Percentiles rank a stretch among this genome's conserved stretches.
Evolutionary conservation across 1,140 invertebrate species (phyloP).

Genomic region (Anastrepha obliqua): DNA sequence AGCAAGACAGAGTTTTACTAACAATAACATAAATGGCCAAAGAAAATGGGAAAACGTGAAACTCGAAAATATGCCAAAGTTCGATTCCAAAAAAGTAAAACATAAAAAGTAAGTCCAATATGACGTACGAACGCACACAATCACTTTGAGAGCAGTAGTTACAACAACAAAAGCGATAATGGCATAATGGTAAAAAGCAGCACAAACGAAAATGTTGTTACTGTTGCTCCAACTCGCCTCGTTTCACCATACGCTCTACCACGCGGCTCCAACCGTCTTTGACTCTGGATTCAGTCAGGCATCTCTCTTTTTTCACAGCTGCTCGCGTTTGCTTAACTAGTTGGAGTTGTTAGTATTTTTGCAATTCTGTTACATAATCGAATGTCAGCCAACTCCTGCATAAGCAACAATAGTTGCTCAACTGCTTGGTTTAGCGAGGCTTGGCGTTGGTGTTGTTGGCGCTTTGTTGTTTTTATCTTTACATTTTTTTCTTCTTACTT

Average conservation of each 20-base stretch:
- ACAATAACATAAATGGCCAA: slow-evolving; percentile 21
- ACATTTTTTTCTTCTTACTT: slow-evolving; percentile 1
- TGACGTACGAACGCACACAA: slow-evolving; percentile 39
- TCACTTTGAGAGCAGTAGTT: slow-evolving; percentile 46
- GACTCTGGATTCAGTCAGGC: not conserved
- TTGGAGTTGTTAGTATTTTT: not conserved
- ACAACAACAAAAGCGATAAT: not conserved
- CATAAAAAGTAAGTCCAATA: not conserved
- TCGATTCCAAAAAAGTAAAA: not conserved
- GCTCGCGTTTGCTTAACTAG: not conserved
- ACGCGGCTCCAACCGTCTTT: not conserved
- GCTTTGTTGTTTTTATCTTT: slow-evolving; percentile 3
- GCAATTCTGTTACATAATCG: slow-evolving; percentile 23
- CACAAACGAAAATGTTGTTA: not conserved
- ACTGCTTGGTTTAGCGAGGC: not conserved
- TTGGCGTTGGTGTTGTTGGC: slow-evolving; percentile 35
- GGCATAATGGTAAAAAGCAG: not conserved
- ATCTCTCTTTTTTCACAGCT: slow-evolving; percentile 25
- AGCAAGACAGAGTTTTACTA: not conserved
- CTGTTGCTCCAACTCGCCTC: slow-evolving; percentile 14
- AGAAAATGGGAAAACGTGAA: slow-evolving; percentile 42
- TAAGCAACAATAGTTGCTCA: slow-evolving; percentile 4
- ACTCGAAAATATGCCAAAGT: slow-evolving; percentile 32
- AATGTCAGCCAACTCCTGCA: not conserved
- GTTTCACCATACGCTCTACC: not conserved